Evolutionary conservation across 1,140 invertebrate species (phyloP).

Genomic region (Vollenhovia emeryi): DNA sequence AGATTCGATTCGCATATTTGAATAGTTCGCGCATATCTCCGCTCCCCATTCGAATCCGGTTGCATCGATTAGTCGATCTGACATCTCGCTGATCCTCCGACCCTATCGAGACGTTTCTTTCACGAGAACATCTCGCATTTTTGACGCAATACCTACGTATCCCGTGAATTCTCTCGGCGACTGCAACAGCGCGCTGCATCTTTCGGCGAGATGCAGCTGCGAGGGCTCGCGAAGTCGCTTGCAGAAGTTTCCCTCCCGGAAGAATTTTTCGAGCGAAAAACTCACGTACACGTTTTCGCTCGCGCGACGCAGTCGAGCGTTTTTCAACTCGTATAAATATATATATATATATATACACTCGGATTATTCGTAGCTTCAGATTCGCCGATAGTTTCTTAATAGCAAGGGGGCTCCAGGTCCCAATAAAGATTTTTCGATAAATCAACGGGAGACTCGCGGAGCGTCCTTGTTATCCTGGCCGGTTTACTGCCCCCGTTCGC

Average conservation of each 20-base stretch:
- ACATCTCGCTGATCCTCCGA: not conserved
- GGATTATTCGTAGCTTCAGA: not conserved
- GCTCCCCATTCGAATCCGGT: too few species aligned
- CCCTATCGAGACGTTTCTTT: not conserved
- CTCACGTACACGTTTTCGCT: not conserved
- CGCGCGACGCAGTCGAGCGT: not conserved
- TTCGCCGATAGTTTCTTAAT: not conserved
- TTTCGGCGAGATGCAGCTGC: not conserved
- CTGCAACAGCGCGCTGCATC: not conserved
- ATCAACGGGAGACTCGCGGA: not conserved
- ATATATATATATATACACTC: too few species aligned
- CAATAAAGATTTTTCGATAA: not conserved
- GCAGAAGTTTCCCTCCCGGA: not conserved
- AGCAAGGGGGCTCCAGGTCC: not conserved
- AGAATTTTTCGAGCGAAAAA: not conserved
- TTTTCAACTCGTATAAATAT: not conserved
- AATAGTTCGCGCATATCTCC: too few species aligned
- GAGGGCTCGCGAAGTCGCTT: not conserved
- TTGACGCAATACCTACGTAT: not conserved
- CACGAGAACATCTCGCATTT: slow-evolving; percentile 2
- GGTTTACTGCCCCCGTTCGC: not conserved
- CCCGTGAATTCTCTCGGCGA: not conserved
- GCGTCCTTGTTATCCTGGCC: not conserved
- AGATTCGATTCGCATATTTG: too few species aligned
- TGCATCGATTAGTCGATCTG: not conserved